Conservation (phyloP, 2,797 vertebrate species). For the Manis crassicaudata region DNA sequence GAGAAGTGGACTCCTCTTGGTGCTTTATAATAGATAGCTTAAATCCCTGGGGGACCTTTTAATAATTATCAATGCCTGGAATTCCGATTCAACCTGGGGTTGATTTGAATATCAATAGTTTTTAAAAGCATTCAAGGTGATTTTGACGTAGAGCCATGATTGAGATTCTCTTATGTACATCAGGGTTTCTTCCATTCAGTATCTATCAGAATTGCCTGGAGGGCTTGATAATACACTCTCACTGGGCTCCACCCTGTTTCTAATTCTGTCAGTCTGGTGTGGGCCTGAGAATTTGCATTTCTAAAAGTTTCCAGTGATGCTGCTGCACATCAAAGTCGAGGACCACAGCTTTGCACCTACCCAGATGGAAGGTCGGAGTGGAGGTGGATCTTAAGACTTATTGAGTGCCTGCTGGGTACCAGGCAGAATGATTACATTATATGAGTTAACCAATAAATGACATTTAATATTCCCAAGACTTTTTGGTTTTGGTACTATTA, state of each 20-base stretch:
- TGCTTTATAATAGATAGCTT: not conserved
- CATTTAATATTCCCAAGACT: not conserved
- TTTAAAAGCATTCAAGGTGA: not conserved
- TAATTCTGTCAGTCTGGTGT: not conserved
- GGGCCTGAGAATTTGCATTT: not conserved
- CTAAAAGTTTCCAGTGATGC: not conserved
- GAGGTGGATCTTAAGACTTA: not conserved
- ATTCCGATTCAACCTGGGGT: not conserved
- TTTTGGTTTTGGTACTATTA: conserved; percentile 5
- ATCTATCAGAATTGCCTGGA: not conserved
- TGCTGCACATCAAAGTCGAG: not conserved
- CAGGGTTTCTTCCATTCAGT: not conserved
- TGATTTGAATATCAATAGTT: not conserved
- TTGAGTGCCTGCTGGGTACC: not conserved
- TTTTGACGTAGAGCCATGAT: not conserved
- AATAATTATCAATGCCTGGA: not conserved
- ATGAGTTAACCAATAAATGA: not conserved
- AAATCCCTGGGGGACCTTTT: not conserved
- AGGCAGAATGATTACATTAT: not conserved
- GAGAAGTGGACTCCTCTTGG: not conserved
- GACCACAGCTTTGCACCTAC: not conserved
- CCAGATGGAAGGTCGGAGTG: not conserved
- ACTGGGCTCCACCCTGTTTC: not conserved
- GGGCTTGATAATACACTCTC: not conserved
- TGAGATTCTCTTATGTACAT: not conserved